Evolutionary conservation across 2,113 vertebrate genomes (phyloP).

Genomic region (Otis tarda): DNA sequence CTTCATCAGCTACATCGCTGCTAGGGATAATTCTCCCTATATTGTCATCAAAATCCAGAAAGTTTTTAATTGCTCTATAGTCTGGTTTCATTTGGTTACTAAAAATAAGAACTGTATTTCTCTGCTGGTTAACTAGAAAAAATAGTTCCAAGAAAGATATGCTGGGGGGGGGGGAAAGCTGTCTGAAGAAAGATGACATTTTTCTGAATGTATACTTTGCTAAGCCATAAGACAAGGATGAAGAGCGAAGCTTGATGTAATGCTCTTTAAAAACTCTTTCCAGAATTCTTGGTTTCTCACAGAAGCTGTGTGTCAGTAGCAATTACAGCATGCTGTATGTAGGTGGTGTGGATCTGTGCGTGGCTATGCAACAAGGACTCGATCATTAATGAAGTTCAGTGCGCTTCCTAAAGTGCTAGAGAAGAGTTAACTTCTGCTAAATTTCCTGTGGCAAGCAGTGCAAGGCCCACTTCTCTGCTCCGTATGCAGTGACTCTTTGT

Average conservation of each 20-base stretch:
- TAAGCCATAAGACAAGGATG: not conserved
- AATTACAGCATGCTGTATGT: rapidly evolving
- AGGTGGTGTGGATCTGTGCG: not conserved
- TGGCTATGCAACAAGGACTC: not conserved
- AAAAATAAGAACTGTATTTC: not conserved
- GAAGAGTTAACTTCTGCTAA: not conserved
- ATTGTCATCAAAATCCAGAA: not conserved
- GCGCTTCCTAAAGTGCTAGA: not conserved
- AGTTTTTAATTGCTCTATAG: not conserved
- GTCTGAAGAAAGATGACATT: not conserved
- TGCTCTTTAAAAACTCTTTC: not conserved
- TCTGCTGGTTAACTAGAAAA: not conserved
- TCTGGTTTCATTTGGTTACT: not conserved
- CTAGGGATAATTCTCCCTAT: not conserved
- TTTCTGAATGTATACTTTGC: not conserved
- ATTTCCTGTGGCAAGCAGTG: not conserved
- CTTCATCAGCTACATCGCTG: not conserved
- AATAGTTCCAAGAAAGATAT: not conserved
- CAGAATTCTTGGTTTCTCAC: not conserved
- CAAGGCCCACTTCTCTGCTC: not conserved
- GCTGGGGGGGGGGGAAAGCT: not conserved
- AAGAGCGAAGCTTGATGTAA: not conserved
- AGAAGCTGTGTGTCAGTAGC: not conserved
- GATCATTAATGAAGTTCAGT: not conserved
- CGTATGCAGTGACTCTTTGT: not conserved